These are phyloP conservation scores for Eubucco bourcierii DNA, from an alignment of 2,113 vertebrate genomes.

Conservation along the genomic window DNA sequence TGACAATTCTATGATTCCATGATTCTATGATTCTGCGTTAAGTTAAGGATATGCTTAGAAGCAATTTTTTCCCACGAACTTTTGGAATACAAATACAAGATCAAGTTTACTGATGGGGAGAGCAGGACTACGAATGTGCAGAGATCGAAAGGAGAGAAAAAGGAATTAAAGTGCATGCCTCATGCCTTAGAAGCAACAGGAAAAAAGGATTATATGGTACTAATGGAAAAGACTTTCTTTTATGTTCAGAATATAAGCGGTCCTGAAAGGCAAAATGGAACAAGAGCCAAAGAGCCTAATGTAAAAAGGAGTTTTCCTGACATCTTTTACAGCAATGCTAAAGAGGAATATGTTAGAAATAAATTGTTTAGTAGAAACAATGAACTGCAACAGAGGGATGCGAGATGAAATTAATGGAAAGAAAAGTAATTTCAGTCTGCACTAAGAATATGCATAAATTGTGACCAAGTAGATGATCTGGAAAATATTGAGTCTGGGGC, in stretches of 20 bases:
- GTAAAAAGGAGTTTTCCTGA: not conserved
- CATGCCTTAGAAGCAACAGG: not conserved
- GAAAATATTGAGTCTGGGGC: not conserved
- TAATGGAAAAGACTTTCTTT: not conserved
- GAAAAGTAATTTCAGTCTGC: not conserved
- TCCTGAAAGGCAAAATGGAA: not conserved
- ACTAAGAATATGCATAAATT: not conserved
- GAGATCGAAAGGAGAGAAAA: not conserved
- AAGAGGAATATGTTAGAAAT: not conserved
- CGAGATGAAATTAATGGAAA: not conserved
- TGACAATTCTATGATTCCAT: too few species aligned
- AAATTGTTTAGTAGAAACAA: not conserved
- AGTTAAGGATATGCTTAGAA: not conserved
- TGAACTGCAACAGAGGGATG: not conserved
- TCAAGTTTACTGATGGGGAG: not conserved
- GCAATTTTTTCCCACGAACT: accelerated
- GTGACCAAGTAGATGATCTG: not conserved
- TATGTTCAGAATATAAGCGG: not conserved
- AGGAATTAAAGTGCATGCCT: not conserved
- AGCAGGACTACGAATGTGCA: not conserved
- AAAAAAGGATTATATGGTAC: not conserved
- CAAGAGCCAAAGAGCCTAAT: not conserved
- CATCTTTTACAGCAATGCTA: not conserved
- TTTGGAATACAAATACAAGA: not conserved
- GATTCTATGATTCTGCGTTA: too few species aligned